A percentile compares a stretch with the other conserved stretches of the same genome.
These are phyloP conservation scores for Pissodes strobi DNA, from an alignment of 1,140 invertebrate species.

Conservation along the genomic window DNA sequence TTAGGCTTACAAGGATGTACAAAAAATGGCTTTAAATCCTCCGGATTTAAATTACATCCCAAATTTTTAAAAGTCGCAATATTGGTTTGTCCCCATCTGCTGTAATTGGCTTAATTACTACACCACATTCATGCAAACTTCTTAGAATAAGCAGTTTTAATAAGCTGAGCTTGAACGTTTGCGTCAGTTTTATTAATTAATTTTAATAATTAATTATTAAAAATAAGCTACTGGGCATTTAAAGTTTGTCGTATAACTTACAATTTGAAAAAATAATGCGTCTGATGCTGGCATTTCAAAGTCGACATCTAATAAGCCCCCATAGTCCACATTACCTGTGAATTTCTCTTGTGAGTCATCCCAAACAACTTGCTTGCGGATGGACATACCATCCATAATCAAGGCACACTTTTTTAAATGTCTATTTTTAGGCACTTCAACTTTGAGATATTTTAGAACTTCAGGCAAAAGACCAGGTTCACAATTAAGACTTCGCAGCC, in stretches of 20 bases:
- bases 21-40: no score
- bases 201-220: no score
- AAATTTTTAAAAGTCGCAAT: no score
- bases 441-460: no score
- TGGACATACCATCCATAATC: slow-evolving; percentile 43
- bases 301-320: slow-evolving; percentile 34
- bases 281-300: slow-evolving; percentile 36
- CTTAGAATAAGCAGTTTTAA: no score
- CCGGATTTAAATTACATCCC: no score
- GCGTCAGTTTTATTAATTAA: no score
- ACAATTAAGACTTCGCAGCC: slow-evolving; percentile 24
- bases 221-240: slow-evolving; percentile 44
- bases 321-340: slow-evolving; percentile 42
- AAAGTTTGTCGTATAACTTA: slow-evolving; percentile 34
- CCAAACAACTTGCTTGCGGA: slow-evolving; percentile 35
- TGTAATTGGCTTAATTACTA: no score
- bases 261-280: slow-evolving; percentile 12
- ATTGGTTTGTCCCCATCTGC: no score
- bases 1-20: no score
- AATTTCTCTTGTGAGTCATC: slow-evolving; percentile 32
- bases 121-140: no score
- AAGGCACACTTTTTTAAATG: slow-evolving; percentile 36
- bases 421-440: slow-evolving; percentile 22
- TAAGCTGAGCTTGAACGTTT: no score
- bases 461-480: slow-evolving; percentile 26